Evolutionary conservation across 37 sponge, comb jelly and placozoan genomes (phyloP).

Genomic region (Halichondria panicea): DNA sequence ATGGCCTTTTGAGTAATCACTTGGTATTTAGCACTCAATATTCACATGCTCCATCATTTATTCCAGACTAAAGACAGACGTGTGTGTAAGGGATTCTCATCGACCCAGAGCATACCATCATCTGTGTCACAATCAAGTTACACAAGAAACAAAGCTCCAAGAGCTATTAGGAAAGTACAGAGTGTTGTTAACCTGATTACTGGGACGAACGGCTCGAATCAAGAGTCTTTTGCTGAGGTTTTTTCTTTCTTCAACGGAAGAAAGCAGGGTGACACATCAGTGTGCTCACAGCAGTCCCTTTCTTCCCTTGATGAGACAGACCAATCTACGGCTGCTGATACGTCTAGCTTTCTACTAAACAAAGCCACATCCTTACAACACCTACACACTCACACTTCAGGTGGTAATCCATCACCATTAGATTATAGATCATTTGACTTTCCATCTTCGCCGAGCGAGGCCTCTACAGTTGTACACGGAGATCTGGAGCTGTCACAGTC

Average conservation of each 20-base stretch:
- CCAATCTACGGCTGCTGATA: too few species aligned
- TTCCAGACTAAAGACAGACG: too few species aligned
- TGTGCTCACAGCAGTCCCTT: too few species aligned
- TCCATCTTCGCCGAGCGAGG: slow-evolving; percentile 17
- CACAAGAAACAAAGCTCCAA: neutral
- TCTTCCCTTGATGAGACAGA: too few species aligned
- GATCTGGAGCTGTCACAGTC: too few species aligned
- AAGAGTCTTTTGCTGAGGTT: slow-evolving; percentile 14
- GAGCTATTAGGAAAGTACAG: neutral
- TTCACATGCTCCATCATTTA: too few species aligned
- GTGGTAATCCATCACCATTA: neutral
- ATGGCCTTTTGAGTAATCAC: too few species aligned
- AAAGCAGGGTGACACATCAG: neutral
- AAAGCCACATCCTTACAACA: neutral
- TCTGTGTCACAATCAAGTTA: neutral
- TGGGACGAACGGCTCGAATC: neutral
- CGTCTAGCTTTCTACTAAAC: too few species aligned
- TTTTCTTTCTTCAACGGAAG: slow-evolving; percentile 4
- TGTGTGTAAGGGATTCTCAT: too few species aligned
- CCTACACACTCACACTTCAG: slow-evolving; percentile 6
- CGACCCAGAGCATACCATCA: too few species aligned
- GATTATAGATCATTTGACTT: neutral
- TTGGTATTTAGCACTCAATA: too few species aligned
- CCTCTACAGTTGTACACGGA: slow-evolving; percentile 16
- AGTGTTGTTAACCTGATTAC: slow-evolving; percentile 7